Conservation (phyloP, 2,113 vertebrate species). For the Gila orcuttii region DNA sequence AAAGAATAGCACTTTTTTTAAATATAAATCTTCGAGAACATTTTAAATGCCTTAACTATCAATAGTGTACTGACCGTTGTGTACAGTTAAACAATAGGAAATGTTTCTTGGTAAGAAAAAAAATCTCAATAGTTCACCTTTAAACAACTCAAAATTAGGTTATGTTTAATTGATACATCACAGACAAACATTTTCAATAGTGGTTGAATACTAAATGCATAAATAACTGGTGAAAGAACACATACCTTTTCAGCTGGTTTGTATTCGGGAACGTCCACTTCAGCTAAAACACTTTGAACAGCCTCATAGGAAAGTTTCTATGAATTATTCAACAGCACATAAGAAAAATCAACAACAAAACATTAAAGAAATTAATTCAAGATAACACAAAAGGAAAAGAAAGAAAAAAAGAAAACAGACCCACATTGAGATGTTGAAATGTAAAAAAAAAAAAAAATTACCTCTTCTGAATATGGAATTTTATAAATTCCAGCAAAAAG, state of each 20-base stretch:
- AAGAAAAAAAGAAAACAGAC: neutral
- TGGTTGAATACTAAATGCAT: neutral
- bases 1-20: too few species aligned
- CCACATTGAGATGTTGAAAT: neutral
- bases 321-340: constrained; percentile 21
- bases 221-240: neutral
- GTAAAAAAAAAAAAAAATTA: constrained; percentile 47
- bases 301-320: constrained; percentile 85
- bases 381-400: neutral
- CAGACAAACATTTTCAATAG: neutral
- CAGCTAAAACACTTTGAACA: constrained; percentile 79
- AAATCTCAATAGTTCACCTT: neutral
- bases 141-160: neutral
- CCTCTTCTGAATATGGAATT: constrained; percentile 88
- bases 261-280: constrained; percentile 88
- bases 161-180: neutral
- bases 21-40: too few species aligned
- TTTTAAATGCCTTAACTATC: too few species aligned
- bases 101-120: too few species aligned
- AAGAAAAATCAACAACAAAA: neutral
- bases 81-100: too few species aligned
- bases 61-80: too few species aligned
- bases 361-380: neutral
- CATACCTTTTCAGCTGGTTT: constrained; percentile 90
- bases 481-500: constrained; percentile 87